These are phyloP conservation scores for Intellagama lesueurii DNA, from an alignment of 2,797 vertebrate genomes.

Conservation along the genomic window DNA sequence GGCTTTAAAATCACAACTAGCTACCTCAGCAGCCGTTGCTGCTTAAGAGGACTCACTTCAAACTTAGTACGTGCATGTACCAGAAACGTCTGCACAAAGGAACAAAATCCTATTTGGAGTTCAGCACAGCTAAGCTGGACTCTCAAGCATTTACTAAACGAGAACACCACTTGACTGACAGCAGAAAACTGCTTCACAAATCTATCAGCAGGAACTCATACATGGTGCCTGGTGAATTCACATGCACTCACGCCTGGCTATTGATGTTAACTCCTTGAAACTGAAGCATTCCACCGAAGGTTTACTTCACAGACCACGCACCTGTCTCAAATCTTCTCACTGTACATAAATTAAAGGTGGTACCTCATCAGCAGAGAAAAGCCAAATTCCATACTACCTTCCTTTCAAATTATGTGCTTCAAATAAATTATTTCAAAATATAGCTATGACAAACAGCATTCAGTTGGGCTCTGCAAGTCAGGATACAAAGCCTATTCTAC, in stretches of 20 bases:
- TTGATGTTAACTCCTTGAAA: neutral
- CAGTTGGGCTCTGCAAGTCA: neutral
- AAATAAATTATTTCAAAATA: conserved; percentile 26
- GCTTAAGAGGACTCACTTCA: neutral
- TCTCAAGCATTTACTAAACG: neutral
- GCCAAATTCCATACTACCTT: neutral
- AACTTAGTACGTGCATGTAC: neutral
- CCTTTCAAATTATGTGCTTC: neutral
- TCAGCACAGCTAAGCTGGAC: neutral
- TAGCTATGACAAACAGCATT: neutral
- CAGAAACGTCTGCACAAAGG: neutral
- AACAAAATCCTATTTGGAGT: conserved; percentile 8
- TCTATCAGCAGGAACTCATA: neutral
- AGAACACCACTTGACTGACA: neutral
- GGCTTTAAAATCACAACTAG: conserved; percentile 32
- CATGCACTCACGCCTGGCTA: neutral
- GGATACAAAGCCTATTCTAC: neutral
- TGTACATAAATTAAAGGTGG: neutral
- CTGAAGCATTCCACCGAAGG: neutral
- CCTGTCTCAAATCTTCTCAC: neutral
- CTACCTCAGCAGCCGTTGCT: neutral
- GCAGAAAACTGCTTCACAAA: neutral
- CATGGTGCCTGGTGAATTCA: too few species aligned
- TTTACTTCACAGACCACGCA: neutral
- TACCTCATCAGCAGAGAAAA: neutral